Base-by-base conservation (phyloP, 1,140 invertebrate genomes). In the Argopecten irradians region DNA sequence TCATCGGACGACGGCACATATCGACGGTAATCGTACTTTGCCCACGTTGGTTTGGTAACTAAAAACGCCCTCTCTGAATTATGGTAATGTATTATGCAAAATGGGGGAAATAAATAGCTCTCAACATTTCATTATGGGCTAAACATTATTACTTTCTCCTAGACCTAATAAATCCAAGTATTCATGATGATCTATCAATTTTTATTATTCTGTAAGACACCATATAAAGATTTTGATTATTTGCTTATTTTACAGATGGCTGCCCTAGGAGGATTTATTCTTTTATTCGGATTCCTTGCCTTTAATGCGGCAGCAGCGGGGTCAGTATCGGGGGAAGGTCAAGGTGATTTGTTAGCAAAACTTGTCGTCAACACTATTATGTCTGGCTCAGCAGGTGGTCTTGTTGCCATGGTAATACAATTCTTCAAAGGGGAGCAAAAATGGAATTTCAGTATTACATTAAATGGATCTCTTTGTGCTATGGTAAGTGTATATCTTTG, bases 291-390 rank as follows among this genome's bases (percentile, higher is more conserved):
- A 1, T 97, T 97, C 93, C 93, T 97, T 35, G 96, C 96, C 0
- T 97, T 97, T 94, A 97, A 97, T 92, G 96, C 96, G 8, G 96
- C 96, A 0, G 96, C 96, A 0, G 93, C 95, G 90, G 95, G 95
- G 2, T 93, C 95, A 84, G 96, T 97, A 82, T 94, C 95, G 0
- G 85, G 93, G 8, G 92, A 92, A 0, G 96, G 96, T 16, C 96
- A 96, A 87, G 95, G 96, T 0, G 92, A 90, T 0, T 92, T 94
- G 0, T 94, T 97, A 3, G 94, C 96, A n/a, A 88, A 93, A 32
- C 95, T 95, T 14, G 95, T 97, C 36, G 94, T 96, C 35, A 97
- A 96, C 94, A 97, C 97, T 0, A 95, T 97, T 36, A 89, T 96
- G 84, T 96, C 96, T 0, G 94, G 94, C 34, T 95, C 94, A 34